These are phyloP conservation scores for Orbicella faveolata DNA, from an alignment of 64 coral and sea anemone genomes.

Conservation along the genomic window DNA sequence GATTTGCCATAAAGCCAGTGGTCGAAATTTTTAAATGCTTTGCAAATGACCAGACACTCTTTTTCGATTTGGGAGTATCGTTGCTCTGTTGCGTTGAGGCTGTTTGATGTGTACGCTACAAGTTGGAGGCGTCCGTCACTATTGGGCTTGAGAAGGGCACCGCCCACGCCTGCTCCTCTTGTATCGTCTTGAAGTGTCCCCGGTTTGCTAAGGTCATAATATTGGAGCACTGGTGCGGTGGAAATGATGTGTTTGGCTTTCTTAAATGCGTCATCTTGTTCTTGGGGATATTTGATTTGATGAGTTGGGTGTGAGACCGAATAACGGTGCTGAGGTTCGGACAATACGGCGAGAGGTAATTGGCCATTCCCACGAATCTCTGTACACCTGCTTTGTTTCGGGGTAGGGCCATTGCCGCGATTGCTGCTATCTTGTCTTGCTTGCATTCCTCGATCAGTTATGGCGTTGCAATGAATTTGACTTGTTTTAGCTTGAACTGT, in stretches of 20 bases:
- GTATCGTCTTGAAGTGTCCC: background rate
- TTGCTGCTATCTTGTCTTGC: constrained; percentile 16
- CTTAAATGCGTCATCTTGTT: background rate
- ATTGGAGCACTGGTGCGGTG: background rate
- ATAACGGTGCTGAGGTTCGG: constrained; percentile 28
- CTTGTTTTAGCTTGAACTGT: constrained; percentile 23
- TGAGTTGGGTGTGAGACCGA: background rate
- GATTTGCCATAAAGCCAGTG: background rate
- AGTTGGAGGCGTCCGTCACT: background rate
- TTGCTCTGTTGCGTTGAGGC: constrained; percentile 35
- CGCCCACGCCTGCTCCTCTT: background rate
- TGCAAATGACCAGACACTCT: constrained; percentile 48
- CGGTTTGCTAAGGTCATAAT: background rate
- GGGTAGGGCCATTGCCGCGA: constrained; percentile 33
- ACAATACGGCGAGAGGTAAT: constrained; percentile 51
- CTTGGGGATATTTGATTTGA: background rate
- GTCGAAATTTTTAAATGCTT: constrained; percentile 46
- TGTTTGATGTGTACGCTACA: background rate
- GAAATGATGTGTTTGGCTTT: background rate
- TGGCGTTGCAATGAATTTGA: constrained; percentile 28
- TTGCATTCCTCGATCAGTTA: constrained; percentile 26
- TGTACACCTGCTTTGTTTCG: constrained; percentile 44
- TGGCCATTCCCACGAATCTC: constrained; percentile 58
- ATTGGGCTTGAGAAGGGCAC: background rate
- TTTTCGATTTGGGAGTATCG: constrained; percentile 51